Evolutionary conservation across 2,888 invertebrate species (phyloP).

Genomic region (Hypselothyrea guttata): DNA sequence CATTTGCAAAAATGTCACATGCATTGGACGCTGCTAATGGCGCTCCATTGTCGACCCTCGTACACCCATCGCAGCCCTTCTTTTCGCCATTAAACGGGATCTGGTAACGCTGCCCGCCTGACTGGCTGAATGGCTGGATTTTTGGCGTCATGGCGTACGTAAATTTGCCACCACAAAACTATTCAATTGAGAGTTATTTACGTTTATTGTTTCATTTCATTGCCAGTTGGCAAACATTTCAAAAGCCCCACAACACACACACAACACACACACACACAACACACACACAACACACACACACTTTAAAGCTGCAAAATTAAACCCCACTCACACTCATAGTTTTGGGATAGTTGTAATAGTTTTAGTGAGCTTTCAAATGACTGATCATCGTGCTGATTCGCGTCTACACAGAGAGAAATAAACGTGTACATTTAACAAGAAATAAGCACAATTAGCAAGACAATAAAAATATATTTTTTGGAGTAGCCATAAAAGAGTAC

Average conservation of each 20-base stretch:
- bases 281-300: neutral
- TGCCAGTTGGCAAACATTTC: conserved; percentile 59
- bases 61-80: neutral
- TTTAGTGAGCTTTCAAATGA: conserved; percentile 7
- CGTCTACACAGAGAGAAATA: neutral
- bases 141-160: conserved; percentile 59
- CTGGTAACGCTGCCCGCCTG: conserved; percentile 15
- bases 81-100: conserved; percentile 37
- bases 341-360: no score
- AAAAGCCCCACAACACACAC: conserved; percentile 7
- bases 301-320: no score
- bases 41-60: conserved; percentile 61
- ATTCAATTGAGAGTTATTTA: conserved; percentile 79
- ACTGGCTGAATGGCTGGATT: conserved; percentile 15
- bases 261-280: neutral
- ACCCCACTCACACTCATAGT: neutral
- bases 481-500: no score
- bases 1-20: conserved; percentile 58
- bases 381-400: conserved; percentile 18
- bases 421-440: no score
- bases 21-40: conserved; percentile 62
- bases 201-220: conserved; percentile 72
- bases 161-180: conserved; percentile 75
- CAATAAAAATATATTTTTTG: no score
- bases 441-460: no score